These are phyloP conservation scores for Anticlea derivata DNA, from an alignment of 2,888 invertebrate species.

Conservation along the genomic window DNA sequence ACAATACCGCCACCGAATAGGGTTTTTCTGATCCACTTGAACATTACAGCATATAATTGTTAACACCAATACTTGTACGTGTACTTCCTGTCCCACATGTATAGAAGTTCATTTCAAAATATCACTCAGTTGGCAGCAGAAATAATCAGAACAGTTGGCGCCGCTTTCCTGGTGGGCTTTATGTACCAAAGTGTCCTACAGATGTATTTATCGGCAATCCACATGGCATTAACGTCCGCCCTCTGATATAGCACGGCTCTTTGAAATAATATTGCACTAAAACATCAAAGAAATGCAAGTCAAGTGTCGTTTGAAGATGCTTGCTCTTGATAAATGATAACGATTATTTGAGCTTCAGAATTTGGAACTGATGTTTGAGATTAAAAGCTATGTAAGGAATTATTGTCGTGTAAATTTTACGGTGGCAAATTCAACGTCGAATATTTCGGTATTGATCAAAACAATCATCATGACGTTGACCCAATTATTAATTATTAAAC, in stretches of 20 bases:
- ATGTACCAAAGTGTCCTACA: conserved; percentile 1
- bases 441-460: background rate
- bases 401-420: background rate
- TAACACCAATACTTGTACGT: background rate
- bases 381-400: conserved; percentile 2
- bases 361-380: conserved; percentile 6
- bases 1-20: too few relatives aligned
- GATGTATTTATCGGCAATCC: conserved; percentile 15
- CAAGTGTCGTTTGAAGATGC: conserved; percentile 7
- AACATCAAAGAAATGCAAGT: conserved; percentile 17
- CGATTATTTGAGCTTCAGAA: conserved; percentile 11
- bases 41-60: background rate
- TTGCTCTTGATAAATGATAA: conserved; percentile 10
- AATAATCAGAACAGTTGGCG: conserved; percentile 16
- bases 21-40: too few relatives aligned
- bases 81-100: background rate
- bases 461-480: background rate
- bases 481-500: background rate
- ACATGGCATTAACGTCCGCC: conserved; percentile 7
- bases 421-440: background rate
- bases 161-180: conserved; percentile 11
- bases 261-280: conserved; percentile 10
- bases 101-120: conserved; percentile 1
- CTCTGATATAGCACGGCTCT: conserved; percentile 7
- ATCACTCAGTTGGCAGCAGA: conserved; percentile 12